Evolutionary conservation across 2,888 invertebrate species (phyloP).

Genomic region (Mesoligia furuncula): DNA sequence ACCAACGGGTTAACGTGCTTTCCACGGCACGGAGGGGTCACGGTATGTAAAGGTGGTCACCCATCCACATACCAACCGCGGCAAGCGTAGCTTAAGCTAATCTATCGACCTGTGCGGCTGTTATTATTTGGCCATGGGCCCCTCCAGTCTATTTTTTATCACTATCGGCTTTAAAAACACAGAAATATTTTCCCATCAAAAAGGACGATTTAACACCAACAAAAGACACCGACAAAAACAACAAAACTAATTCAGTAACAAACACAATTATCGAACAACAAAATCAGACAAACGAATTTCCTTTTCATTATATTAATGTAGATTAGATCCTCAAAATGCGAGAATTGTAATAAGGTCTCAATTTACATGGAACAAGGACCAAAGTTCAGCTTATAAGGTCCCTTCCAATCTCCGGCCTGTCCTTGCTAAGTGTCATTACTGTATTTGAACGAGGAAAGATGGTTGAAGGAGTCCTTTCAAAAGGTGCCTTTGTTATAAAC

Average conservation of each 20-base stretch:
- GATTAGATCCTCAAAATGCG: conserved; percentile 60
- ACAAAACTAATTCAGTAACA: conserved; percentile 42
- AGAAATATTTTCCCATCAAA: background rate
- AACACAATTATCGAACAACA: conserved; percentile 43
- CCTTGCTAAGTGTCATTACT: conserved; percentile 70
- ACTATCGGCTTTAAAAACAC: background rate
- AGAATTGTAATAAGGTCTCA: conserved; percentile 63
- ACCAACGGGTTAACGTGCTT: too few species aligned
- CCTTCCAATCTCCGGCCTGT: conserved; percentile 69
- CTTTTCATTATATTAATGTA: conserved; percentile 64
- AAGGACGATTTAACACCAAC: background rate
- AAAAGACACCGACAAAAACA: conserved; percentile 23
- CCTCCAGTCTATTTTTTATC: background rate
- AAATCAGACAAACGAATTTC: conserved; percentile 54
- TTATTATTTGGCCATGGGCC: too few species aligned
- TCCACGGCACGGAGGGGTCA: too few species aligned
- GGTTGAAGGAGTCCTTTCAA: conserved; percentile 49
- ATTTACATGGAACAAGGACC: conserved; percentile 68
- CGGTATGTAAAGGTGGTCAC: too few species aligned
- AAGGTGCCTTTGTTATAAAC: conserved; percentile 51
- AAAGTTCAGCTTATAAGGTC: conserved; percentile 66
- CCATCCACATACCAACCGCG: too few species aligned
- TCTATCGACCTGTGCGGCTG: too few species aligned
- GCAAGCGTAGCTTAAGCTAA: too few species aligned
- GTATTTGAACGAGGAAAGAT: conserved; percentile 65